Base-by-base conservation (phyloP, 1,140 invertebrate genomes). In the Pollicipes pollicipes region DNA sequence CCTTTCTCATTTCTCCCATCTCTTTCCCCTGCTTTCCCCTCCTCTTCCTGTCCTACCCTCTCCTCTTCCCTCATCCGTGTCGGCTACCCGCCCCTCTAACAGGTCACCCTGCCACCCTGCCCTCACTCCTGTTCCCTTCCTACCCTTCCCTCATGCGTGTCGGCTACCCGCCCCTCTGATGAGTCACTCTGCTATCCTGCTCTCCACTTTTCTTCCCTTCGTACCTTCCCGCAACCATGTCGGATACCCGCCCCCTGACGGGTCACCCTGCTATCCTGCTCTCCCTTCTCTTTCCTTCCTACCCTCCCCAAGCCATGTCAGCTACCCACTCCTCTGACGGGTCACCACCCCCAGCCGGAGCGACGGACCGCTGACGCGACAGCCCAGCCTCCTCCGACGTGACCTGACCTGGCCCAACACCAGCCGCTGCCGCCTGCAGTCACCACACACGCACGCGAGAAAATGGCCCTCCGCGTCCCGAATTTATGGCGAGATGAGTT, bases 61-160 rank as follows among this genome's bases (percentile, higher is more conserved):
- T 8, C 32, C 45, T 30, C 67, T 32, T 74, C 58, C 71, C 31
- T 70, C 68, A 6, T 72, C 32, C 73, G 31, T 66, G 70, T 32
- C 68, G 66, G 58, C 71, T 71, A 58, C 68, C 70, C 30, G 37
- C 45, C 32, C 31, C 45, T 74, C 24, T 32, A 16, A 35, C n/a
- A n/a, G n/a, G n/a, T n/a, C n/a, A n/a, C n/a, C n/a, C n/a, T n/a
- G n/a, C n/a, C n/a, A n/a, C n/a, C n/a, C n/a, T n/a, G n/a, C n/a
- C n/a, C n/a, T n/a, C n/a, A n/a, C 37, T 35, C 64, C 69, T 31
- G 68, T 72, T 35, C 35, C 66, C 64, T 27, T 72, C 17, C 29
- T 69, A 24, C 70, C n/a, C 71, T 32, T 74, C 58, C 71, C 31
- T 70, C 68, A 6, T 72, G n/a, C 73, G 31, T 66, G 70, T 32